Conservation (phyloP, 2,113 vertebrate genomes). For the Oryzias melastigma region DNA sequence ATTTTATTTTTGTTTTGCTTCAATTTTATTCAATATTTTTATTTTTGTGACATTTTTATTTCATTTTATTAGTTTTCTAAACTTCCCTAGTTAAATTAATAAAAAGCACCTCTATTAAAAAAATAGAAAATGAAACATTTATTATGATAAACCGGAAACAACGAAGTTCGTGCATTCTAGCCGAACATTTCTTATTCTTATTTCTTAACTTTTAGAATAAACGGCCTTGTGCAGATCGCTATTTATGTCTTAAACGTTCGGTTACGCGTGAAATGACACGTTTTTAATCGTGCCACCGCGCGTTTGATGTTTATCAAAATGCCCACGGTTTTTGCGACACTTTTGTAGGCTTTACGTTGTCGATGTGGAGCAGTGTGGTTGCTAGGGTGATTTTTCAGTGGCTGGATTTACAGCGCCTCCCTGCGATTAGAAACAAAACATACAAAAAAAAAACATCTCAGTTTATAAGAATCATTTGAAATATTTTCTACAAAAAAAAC, state of each 20-base stretch:
- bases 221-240: no score
- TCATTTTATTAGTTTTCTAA: no score
- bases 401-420: slow-evolving; percentile 14
- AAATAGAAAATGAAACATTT: slow-evolving; percentile 28
- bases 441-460: neutral
- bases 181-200: no score
- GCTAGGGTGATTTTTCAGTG: slow-evolving; percentile 37
- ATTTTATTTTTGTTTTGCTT: no score
- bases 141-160: slow-evolving; percentile 31
- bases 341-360: slow-evolving; percentile 66
- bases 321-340: slow-evolving; percentile 61
- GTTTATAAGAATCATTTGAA: no score
- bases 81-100: no score
- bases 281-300: neutral
- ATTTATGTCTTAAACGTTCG: no score
- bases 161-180: no score
- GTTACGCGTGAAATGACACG: neutral
- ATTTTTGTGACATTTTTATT: no score
- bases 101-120: slow-evolving; percentile 35
- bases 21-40: no score
- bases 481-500: no score
- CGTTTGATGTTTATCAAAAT: neutral
- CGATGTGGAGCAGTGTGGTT: slow-evolving; percentile 74
- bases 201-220: no score
- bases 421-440: slow-evolving; percentile 5